Evolutionary conservation across 2,113 vertebrate species (phyloP).

Genomic region (Pavo muticus): DNA sequence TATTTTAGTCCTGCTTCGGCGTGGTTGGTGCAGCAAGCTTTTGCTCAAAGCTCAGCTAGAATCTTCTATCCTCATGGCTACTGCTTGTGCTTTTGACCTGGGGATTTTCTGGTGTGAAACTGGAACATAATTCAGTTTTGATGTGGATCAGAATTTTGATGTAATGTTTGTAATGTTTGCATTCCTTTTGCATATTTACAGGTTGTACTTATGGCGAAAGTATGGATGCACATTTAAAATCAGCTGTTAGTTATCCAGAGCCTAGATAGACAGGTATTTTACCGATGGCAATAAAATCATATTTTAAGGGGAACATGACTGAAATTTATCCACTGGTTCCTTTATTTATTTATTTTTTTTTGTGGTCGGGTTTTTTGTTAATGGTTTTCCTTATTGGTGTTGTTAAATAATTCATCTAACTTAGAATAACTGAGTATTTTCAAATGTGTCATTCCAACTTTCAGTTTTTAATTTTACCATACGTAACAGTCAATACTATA

Average conservation of each 20-base stretch:
- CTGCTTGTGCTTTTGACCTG: background rate
- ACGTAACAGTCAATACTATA: background rate
- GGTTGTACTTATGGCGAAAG: background rate
- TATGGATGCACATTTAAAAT: background rate
- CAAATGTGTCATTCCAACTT: background rate
- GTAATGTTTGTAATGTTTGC: background rate
- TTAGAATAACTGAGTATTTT: background rate
- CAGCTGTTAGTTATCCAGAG: background rate
- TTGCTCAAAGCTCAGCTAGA: background rate
- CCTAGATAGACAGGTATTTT: background rate
- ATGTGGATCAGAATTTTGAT: background rate
- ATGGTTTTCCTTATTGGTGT: background rate
- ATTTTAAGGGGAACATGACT: background rate
- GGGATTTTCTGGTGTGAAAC: background rate
- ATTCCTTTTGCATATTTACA: background rate
- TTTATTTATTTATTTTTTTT: background rate
- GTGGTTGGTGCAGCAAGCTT: background rate
- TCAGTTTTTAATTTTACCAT: conserved; percentile 6
- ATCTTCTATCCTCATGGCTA: background rate
- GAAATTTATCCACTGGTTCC: background rate
- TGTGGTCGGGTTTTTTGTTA: background rate
- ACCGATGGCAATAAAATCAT: background rate
- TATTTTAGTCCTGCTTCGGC: background rate
- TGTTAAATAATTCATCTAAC: background rate
- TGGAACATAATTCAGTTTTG: background rate